A percentile compares a stretch with the other conserved stretches of the same genome.
Evolutionary conservation across 64 coral and sea anemone genomes (phyloP).

Genomic region (Dendronephthya gigantea): DNA sequence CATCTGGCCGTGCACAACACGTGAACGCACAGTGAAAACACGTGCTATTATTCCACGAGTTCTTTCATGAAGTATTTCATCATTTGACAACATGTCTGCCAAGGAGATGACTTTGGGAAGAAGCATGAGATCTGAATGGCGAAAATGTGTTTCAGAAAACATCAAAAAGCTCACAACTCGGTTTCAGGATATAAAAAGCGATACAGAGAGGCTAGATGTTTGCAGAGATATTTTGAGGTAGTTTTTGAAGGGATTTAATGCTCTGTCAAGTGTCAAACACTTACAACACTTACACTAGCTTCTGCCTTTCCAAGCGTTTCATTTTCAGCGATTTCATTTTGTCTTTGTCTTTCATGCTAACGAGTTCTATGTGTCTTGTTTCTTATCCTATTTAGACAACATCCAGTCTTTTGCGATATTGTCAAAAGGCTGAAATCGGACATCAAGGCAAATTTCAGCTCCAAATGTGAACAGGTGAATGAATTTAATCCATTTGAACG

Average conservation of each 20-base stretch:
- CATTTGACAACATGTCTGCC: neutral
- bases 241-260: neutral
- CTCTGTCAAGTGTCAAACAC: too few relatives aligned
- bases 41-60: neutral
- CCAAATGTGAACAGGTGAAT: neutral
- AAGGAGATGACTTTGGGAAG: neutral
- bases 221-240: neutral
- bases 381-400: neutral
- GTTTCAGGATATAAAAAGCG: neutral
- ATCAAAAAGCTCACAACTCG: neutral
- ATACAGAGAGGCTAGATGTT: neutral
- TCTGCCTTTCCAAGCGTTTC: too few relatives aligned
- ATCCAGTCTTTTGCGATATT: neutral
- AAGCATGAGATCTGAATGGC: neutral
- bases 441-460: neutral
- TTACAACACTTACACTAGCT: too few relatives aligned
- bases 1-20: neutral
- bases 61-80: neutral
- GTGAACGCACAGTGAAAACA: too few relatives aligned
- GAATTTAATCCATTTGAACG: neutral
- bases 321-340: too few relatives aligned
- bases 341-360: too few relatives aligned
- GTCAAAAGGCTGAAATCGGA: neutral
- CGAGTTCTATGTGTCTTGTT: neutral
- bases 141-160: neutral